These are phyloP conservation scores for Cariama cristata DNA, from an alignment of 2,113 vertebrate genomes.

Conservation along the genomic window DNA sequence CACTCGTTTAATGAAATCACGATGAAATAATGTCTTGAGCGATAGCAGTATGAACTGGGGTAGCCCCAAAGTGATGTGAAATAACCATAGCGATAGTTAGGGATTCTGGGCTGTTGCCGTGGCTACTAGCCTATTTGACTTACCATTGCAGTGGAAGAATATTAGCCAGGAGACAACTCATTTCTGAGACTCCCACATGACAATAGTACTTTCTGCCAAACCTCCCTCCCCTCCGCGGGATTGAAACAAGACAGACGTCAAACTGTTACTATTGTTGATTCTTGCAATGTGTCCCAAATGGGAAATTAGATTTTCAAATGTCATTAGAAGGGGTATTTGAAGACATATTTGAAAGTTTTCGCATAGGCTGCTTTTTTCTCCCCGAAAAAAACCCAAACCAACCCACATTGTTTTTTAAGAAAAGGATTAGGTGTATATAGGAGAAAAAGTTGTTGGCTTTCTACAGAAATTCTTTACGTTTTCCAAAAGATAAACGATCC, in stretches of 20 bases:
- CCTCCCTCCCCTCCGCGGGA: neutral
- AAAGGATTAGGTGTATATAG: neutral
- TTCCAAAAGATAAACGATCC: neutral
- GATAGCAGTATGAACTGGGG: slow-evolving; percentile 44
- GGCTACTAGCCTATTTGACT: slow-evolving; percentile 62
- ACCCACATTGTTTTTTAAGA: neutral
- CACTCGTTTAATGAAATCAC: slow-evolving; percentile 38
- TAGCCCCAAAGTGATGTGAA: slow-evolving; percentile 35
- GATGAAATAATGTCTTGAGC: slow-evolving; percentile 48
- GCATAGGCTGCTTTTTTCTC: neutral
- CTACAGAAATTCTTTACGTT: neutral
- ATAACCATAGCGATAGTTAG: slow-evolving; percentile 49
- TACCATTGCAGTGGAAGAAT: slow-evolving; percentile 39
- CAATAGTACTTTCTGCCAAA: slow-evolving; percentile 51
- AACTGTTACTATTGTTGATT: slow-evolving; percentile 55
- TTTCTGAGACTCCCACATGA: slow-evolving; percentile 59
- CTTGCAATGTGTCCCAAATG: neutral
- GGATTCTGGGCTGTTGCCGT: slow-evolving; percentile 56
- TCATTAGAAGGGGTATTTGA: neutral
- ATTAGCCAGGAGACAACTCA: slow-evolving; percentile 65
- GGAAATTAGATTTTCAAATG: slow-evolving; percentile 38
- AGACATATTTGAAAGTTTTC: slow-evolving; percentile 10
- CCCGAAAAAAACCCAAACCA: too few species aligned
- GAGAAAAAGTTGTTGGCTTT: neutral
- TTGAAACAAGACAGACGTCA: slow-evolving; percentile 57